These are phyloP conservation scores for Lottia gigantea DNA, from an alignment of 2,888 invertebrate genomes.

Conservation along the genomic window DNA sequence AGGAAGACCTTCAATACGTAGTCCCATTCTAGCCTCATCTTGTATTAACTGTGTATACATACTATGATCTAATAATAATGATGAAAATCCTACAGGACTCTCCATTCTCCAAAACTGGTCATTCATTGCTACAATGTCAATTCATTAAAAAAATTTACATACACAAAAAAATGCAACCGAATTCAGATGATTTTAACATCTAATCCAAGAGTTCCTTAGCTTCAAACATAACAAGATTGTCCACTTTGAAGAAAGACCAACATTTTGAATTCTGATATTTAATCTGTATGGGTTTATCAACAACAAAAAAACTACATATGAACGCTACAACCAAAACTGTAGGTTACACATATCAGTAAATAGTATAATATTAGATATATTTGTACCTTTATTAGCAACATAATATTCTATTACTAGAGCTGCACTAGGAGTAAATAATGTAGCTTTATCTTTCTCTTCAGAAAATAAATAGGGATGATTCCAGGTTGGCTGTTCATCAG, in stretches of 20 bases:
- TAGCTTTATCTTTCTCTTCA: conserved; percentile 58
- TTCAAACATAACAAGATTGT: no score
- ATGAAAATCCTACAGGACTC: conserved; percentile 58
- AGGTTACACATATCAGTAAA: no score
- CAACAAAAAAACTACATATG: no score
- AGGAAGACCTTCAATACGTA: conserved; percentile 56
- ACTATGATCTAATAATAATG: conserved; percentile 54
- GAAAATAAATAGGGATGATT: conserved; percentile 62
- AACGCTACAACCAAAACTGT: no score
- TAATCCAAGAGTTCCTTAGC: no score
- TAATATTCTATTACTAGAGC: conserved; percentile 64
- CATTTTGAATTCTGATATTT: no score
- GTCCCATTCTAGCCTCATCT: conserved; percentile 46
- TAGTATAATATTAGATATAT: no score
- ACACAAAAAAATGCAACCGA: no score
- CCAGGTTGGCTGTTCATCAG: conserved; percentile 60
- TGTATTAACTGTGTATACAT: conserved; percentile 53
- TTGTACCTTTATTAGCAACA: conserved; percentile 44
- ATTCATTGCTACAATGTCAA: conserved; percentile 51
- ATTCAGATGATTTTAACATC: no score
- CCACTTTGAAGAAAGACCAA: no score
- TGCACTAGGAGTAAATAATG: conserved; percentile 62
- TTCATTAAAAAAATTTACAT: neutral
- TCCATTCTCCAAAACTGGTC: conserved; percentile 59
- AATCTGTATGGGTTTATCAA: no score